These are phyloP conservation scores for Volucella inflata DNA, from an alignment of 2,888 invertebrate species.

Conservation along the genomic window DNA sequence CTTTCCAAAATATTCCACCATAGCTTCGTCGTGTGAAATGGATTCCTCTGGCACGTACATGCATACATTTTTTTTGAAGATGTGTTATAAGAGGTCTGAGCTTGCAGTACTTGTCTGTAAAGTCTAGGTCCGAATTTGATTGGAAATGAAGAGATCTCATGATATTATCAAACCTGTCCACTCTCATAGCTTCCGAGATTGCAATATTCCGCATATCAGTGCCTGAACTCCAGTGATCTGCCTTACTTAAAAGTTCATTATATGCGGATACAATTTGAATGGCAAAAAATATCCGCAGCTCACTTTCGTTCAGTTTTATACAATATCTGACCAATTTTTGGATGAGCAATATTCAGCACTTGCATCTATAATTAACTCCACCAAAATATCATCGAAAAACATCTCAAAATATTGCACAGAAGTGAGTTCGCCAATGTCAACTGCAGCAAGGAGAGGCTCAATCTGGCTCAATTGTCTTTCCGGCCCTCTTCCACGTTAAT, in stretches of 20 bases:
- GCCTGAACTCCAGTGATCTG: conserved; percentile 10
- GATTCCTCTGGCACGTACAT: no score
- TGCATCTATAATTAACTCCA: conserved; percentile 6
- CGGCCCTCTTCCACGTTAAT: no score
- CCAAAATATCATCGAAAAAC: conserved; percentile 8
- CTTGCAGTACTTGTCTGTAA: no score
- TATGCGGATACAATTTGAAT: not conserved
- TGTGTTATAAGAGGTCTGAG: no score
- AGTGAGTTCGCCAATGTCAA: conserved; percentile 9
- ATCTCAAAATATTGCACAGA: conserved; percentile 7
- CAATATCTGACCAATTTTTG: conserved; percentile 4
- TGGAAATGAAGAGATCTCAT: not conserved
- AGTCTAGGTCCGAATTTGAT: not conserved
- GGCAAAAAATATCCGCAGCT: no score
- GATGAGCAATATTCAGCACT: conserved; percentile 6
- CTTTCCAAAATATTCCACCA: no score
- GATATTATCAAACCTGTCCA: conserved; percentile 7
- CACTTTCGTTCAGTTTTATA: no score
- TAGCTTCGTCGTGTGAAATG: no score
- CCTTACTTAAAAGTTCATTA: not conserved
- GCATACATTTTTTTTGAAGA: no score
- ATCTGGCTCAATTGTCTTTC: no score
- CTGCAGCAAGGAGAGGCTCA: not conserved
- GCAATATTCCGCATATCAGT: not conserved
- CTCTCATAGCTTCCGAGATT: not conserved